Conservation (phyloP, 2,113 vertebrate species). For the Centropristis striata region DNA sequence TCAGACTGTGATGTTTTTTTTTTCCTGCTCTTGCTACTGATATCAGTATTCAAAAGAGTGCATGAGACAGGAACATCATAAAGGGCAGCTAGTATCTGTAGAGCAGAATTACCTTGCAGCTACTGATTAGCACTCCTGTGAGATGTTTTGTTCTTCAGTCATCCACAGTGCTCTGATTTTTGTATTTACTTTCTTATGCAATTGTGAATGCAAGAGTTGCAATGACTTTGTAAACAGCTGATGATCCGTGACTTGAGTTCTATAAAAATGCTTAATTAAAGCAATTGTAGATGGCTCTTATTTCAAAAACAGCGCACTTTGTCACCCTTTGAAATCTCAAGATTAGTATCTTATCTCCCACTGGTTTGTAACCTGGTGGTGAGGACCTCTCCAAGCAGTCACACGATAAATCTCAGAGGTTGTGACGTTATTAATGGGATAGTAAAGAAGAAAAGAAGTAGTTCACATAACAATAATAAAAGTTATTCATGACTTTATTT, state of each 20-base stretch:
- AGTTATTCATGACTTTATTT: too few species aligned
- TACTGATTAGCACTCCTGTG: neutral
- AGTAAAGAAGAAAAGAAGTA: neutral
- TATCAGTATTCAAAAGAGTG: constrained; percentile 20
- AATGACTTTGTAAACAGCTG: neutral
- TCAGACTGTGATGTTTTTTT: neutral
- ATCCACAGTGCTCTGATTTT: neutral
- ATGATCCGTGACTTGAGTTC: neutral
- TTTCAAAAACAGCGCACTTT: neutral
- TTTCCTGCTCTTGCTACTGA: neutral
- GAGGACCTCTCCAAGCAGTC: neutral
- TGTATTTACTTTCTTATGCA: neutral
- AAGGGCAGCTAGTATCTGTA: constrained; percentile 1
- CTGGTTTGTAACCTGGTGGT: neutral
- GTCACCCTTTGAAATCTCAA: neutral
- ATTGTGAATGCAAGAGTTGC: neutral
- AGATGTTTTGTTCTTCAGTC: neutral
- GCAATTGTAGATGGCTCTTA: neutral
- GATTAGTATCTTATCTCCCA: neutral
- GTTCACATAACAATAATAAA: too few species aligned
- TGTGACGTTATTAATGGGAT: neutral
- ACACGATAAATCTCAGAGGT: neutral
- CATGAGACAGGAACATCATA: neutral
- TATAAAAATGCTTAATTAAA: neutral
- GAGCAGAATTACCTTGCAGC: neutral